Evolutionary conservation across 2,113 vertebrate species (phyloP), one percentile per base, ranked within the genome.

Genomic region (Lophochroa leadbeateri): DNA sequence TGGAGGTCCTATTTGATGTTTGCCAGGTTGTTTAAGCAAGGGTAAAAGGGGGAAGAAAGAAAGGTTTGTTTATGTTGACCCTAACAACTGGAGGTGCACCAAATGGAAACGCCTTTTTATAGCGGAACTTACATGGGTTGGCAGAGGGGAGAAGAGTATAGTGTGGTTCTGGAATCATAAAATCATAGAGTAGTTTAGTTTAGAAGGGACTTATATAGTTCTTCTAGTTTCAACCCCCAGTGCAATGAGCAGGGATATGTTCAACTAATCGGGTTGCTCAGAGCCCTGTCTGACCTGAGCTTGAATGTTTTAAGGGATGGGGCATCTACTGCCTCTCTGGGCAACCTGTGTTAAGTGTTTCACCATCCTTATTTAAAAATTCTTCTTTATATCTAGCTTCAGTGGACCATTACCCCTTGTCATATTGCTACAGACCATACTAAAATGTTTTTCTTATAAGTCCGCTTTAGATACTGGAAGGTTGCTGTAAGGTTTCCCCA

Each of bases 101-200:
- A 7, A 0, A 3, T 6, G 49, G 23, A 13, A 39, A 10, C 13
- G 33, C n/a, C 5, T 70, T 23, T 44, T 44, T 53, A 1, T 20
- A 28, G 31, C 5, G 7, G 28, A 29, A 41, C 5, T 12, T 21
- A 0, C 0, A 1, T 5, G 1, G 7, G 6, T 61, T 70, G 17
- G 17, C 7, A 5, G 47, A 10, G 6, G 2, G 8, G 7, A 6
- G 7, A n/a, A 2, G 3, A 28, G 17, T 77, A 2, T 8, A 19
- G 52, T 2, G 0, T 1, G 2, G 24, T 21, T 39, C 4, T 41
- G 23, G 15, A 31, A 18, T 24, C 33, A 23, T 10, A 15, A 23
- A 23, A 7, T 58, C 57, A 7, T 35, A 35, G 8, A 4, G 13
- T 58, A 35, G 33, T n/a, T 24, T 23, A 35, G 33, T n/a, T 58